Evolutionary conservation across 2,797 vertebrate genomes (phyloP).

Genomic region (Gymnodraco acuticeps): DNA sequence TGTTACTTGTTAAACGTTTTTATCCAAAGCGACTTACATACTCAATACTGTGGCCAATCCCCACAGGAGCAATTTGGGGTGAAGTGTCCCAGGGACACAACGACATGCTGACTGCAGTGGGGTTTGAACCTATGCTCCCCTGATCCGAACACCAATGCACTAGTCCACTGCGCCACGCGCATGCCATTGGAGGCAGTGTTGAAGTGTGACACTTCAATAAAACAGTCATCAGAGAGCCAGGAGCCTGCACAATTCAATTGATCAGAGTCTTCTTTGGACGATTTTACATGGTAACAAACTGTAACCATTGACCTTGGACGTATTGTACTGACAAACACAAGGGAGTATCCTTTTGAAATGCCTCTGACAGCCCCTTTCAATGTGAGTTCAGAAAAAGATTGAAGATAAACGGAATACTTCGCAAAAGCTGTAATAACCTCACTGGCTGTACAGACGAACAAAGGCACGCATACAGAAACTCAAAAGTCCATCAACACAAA

Average conservation of each 20-base stretch:
- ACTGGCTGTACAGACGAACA: conserved; percentile 46
- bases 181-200: not conserved
- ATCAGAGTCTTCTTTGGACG: not conserved
- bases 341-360: conserved; percentile 23
- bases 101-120: no score
- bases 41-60: no score
- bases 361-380: conserved; percentile 25
- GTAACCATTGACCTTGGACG: not conserved
- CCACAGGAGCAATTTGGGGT: no score
- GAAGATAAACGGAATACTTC: conserved; percentile 35
- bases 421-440: conserved; percentile 27
- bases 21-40: no score
- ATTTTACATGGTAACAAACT: not conserved
- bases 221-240: not conserved
- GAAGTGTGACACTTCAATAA: not conserved
- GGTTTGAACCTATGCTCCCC: no score
- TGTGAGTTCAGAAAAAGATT: conserved; percentile 34
- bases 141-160: no score
- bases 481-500: conserved; percentile 48
- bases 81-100: no score
- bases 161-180: no score
- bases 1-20: no score
- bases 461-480: conserved; percentile 46
- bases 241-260: not conserved
- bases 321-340: conserved; percentile 18